These are phyloP conservation scores for Holcopasites calliopsidis DNA, from an alignment of 1,140 invertebrate species.

Conservation along the genomic window DNA sequence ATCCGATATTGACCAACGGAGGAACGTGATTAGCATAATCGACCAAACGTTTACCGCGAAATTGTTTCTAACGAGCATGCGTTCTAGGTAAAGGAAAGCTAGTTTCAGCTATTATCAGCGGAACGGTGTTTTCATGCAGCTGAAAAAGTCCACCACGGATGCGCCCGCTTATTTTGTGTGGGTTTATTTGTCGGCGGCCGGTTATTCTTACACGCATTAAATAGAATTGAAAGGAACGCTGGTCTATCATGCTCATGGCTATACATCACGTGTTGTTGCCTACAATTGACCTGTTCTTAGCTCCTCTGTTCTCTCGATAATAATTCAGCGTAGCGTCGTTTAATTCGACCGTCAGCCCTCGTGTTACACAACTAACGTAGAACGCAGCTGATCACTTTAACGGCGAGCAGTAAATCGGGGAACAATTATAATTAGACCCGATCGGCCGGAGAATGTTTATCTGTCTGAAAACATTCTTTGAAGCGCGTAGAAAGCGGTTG, in stretches of 20 bases:
- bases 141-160: too few relatives aligned
- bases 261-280: conserved; percentile 11
- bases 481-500: not conserved
- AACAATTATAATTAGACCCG: not conserved
- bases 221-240: not conserved
- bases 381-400: not conserved
- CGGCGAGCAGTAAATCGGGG: not conserved
- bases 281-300: conserved; percentile 30
- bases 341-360: not conserved
- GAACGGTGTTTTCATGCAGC: too few relatives aligned
- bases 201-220: conserved; percentile 1
- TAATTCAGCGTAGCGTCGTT: conserved; percentile 22
- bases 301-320: conserved; percentile 19
- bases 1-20: too few relatives aligned
- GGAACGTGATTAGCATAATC: too few relatives aligned
- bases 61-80: too few relatives aligned
- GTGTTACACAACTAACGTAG: not conserved
- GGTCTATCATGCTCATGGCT: not conserved
- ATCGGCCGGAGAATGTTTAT: not conserved
- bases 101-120: too few relatives aligned
- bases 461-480: too few relatives aligned
- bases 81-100: too few relatives aligned
- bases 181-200: not conserved
- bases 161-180: too few relatives aligned
- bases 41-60: too few relatives aligned